A percentile compares a stretch with the other conserved stretches of the same genome.
Evolutionary conservation across 2,113 vertebrate species (phyloP).

Genomic region (Grammomys surdaster): DNA sequence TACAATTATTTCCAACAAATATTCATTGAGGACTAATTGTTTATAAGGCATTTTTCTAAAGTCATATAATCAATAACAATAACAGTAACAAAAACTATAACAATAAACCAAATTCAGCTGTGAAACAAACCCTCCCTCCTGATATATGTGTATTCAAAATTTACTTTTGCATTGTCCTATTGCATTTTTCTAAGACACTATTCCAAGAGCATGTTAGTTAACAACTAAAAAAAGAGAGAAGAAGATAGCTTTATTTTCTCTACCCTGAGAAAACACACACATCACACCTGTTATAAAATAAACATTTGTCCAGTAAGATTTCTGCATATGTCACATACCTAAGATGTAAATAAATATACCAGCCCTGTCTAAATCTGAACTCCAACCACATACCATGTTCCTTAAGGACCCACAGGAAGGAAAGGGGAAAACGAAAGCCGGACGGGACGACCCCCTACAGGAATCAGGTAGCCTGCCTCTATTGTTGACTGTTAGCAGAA

Average conservation of each 20-base stretch:
- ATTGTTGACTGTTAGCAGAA: slow-evolving; percentile 66
- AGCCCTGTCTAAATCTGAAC: not conserved
- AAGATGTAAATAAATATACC: not conserved
- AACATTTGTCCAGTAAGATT: not conserved
- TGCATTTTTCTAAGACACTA: not conserved
- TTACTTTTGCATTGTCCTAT: not conserved
- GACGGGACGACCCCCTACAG: not conserved
- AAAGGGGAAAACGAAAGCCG: slow-evolving; percentile 7
- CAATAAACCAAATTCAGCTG: not conserved
- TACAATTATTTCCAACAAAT: not conserved
- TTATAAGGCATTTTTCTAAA: not conserved
- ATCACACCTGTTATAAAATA: not conserved
- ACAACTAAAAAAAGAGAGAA: not conserved
- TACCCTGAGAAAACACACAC: not conserved
- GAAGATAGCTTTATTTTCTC: not conserved
- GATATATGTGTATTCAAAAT: not conserved
- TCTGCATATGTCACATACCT: not conserved
- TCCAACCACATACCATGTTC: fast-evolving
- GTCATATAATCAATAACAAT: not conserved
- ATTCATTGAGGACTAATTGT: not conserved
- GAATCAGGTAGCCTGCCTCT: slow-evolving; percentile 21
- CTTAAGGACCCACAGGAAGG: not conserved
- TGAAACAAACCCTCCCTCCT: not conserved
- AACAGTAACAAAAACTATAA: not conserved
- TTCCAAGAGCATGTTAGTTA: not conserved